phyloP scores from a whole-genome alignment of 1,140 invertebrate genomes.

The Sarcophaga peregrina region DNA sequence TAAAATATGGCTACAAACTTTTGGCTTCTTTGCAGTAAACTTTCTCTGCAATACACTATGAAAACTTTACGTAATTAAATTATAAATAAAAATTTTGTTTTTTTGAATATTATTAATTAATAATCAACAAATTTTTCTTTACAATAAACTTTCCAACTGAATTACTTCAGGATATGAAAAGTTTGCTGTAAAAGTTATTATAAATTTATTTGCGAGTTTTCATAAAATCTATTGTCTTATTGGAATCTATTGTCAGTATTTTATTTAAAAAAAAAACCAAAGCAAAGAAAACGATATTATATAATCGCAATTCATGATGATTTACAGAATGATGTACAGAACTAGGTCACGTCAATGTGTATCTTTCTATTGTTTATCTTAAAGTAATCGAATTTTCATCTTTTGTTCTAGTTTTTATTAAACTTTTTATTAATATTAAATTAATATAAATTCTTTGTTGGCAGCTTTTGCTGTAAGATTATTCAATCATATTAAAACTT shows the following conservation, averaged over 20 bases:
- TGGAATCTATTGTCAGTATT: conserved; percentile 7
- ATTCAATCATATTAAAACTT: too few species aligned
- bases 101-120: neutral
- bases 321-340: neutral
- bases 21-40: too few species aligned
- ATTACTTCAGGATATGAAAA: neutral
- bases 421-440: neutral
- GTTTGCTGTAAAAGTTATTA: neutral
- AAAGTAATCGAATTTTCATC: too few species aligned
- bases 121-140: neutral
- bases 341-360: conserved; percentile 5
- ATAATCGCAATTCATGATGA: neutral
- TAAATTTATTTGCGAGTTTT: neutral
- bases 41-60: too few species aligned
- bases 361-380: neutral
- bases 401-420: neutral
- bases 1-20: too few species aligned
- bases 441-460: neutral
- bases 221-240: neutral
- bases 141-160: neutral
- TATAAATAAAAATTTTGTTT: neutral
- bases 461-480: neutral
- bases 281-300: neutral
- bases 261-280: neutral
- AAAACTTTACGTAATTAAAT: neutral